Evolutionary conservation across 2,113 vertebrate species (phyloP).

Genomic region (Erythrocebus patas): DNA sequence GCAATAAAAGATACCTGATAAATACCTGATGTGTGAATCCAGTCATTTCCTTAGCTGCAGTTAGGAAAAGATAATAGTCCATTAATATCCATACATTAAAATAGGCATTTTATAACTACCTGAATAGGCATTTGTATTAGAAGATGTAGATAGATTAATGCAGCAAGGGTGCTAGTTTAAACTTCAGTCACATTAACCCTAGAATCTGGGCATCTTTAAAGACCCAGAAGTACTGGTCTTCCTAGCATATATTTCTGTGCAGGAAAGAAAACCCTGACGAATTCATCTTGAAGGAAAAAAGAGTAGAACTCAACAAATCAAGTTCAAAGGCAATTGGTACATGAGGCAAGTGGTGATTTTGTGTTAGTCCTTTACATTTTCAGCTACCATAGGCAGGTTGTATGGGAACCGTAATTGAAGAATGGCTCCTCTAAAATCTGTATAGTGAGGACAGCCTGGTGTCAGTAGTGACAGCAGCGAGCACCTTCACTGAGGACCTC

Average conservation of each 20-base stretch:
- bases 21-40: not conserved
- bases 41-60: not conserved
- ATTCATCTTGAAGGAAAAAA: not conserved
- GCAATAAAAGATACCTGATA: not conserved
- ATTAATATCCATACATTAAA: not conserved
- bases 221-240: not conserved
- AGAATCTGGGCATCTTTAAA: not conserved
- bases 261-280: not conserved
- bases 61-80: not conserved
- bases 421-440: not conserved
- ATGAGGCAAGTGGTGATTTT: not conserved
- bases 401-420: not conserved
- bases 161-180: not conserved
- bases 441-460: not conserved
- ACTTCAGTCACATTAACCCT: not conserved
- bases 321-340: not conserved
- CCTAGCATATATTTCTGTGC: not conserved
- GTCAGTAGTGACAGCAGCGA: not conserved
- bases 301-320: not conserved
- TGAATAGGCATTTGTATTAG: not conserved
- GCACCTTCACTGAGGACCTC: not conserved
- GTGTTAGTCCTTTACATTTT: not conserved
- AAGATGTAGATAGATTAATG: not conserved
- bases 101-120: not conserved
- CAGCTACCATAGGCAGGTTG: fast-evolving